Evolutionary conservation across 2,797 vertebrate species (phyloP), one percentile per base, ranked within the genome.

Genomic region (Notolepis coatsorum): DNA sequence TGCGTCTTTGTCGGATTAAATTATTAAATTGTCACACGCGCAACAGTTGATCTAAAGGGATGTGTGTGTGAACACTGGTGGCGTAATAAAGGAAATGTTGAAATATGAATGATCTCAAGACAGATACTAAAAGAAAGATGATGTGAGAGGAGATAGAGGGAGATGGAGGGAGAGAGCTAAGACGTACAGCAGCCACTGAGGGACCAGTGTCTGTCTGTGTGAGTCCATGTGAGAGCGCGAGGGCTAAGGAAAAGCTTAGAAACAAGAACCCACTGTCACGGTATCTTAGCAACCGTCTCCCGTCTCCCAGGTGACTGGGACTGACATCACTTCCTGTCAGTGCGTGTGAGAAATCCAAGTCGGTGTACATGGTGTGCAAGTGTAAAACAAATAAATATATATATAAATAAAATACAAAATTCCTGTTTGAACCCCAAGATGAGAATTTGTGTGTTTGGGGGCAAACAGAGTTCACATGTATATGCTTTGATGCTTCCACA

Each of bases 251-350:
- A 69, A 77, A 81, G 71, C 89, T 84, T 79, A 75, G 81, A 88
- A 90, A 91, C 90, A 91, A 89, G 84, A 93, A 88, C 87, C 88
- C 86, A 86, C 91, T 93, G 92, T 93, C 90, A 88, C 41, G 43
- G 92, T 93, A 84, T 87, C 92, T 88, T 90, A 94, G 93, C 91
- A 93, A 94, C 92, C 83, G 85, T 81, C 88, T 91, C 89, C n/a
- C 23, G 81, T 93, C 89, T 91, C 91, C 91, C 87, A 82, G 91
- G 91, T 92, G 91, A 93, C 89, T 73, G 83, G 76, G 80, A 84
- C 77, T 83, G 86, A 92, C 90, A 91, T 92, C 91, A 93, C 88
- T 92, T 94, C 93, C 91, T 91, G 87, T 89, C 77, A 73, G 67
- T 76, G 73, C 28, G 73, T 80, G 78, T 64, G 73, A 70, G 77